Evolutionary conservation across 2,797 vertebrate genomes (phyloP), one percentile per base, ranked within the genome.

Genomic region (Nyctalus aviator): DNA sequence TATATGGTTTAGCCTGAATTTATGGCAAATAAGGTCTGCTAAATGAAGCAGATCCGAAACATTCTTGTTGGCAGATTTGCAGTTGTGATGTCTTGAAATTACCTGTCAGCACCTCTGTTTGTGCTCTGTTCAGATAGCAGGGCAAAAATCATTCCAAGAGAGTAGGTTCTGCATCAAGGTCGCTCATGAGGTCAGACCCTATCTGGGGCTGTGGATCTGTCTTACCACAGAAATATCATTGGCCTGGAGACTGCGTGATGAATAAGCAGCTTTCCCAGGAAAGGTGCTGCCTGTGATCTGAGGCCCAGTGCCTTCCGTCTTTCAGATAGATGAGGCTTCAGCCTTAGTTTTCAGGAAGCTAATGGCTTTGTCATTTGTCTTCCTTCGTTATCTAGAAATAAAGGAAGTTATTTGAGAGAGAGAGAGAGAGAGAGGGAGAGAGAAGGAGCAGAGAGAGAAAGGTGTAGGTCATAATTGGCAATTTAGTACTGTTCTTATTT

Each of bases 331-430:
- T 77, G 55, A 14, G 18, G 30, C 76, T 53, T 5, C 20, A 15
- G 8, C 2, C 50, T 53, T 35, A 4, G 79, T 72, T 83, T 71
- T 62, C 68, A 66, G 48, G 83, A 81, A 84, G 76, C 46, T 8
- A 48, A 8, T 18, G 32, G 32, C 55, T 78, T 62, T 89, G n/a
- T 12, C 32, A 35, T 32, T 90, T 77, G 68, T 46, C 46, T 81
- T 88, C 69, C 23, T 91, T 71, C 21, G 62, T 91, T 91, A 37
- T 25, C 66, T 72, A 78, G n/a, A 27, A 78, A n/a, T 81, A 73
- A 82, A 50, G 21, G 32, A 68, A 76, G 50, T 73, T 18, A 55
- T 85, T 72, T 8, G 18, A 30, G 18, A 15, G 32, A 59, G 15
- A 30, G 55, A 30, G 17, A 27, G 8, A 27, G 14, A 8, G 41